Conservation (phyloP, 2,113 vertebrate species). For the Mirza zaza region DNA sequence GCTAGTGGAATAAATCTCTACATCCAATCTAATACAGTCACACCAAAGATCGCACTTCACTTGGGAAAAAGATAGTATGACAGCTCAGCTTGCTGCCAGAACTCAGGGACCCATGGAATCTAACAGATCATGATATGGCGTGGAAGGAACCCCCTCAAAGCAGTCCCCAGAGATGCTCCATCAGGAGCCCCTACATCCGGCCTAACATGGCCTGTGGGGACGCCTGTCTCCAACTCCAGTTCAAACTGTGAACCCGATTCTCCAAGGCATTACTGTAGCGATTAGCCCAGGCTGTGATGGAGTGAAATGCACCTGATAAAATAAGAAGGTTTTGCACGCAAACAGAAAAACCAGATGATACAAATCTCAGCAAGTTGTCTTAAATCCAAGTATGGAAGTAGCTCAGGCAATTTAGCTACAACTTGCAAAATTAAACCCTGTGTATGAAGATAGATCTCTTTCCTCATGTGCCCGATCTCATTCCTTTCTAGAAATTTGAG, state of each 20-base stretch:
- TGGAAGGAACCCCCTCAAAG: slow-evolving; percentile 11
- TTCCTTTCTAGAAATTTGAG: not conserved
- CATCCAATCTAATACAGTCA: slow-evolving; percentile 16
- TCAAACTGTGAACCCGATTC: not conserved
- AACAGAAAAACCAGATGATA: slow-evolving; percentile 1
- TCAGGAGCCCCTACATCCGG: not conserved
- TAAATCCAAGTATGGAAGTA: slow-evolving; percentile 16
- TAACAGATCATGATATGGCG: not conserved
- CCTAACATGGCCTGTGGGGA: not conserved
- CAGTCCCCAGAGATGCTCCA: not conserved
- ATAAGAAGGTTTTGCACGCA: slow-evolving; percentile 34
- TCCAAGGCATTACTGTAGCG: not conserved
- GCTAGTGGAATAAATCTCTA: slow-evolving; percentile 36
- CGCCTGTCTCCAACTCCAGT: not conserved
- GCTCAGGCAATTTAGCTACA: slow-evolving; percentile 9
- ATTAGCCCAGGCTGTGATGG: not conserved
- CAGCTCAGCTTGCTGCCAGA: not conserved
- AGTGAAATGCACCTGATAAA: slow-evolving; percentile 54
- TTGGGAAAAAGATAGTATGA: not conserved
- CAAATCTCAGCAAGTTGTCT: slow-evolving; percentile 37
- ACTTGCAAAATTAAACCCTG: not conserved
- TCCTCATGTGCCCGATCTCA: not conserved
- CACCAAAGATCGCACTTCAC: not conserved
- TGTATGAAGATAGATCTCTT: not conserved
- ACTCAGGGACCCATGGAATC: not conserved